Evolutionary conservation across 2,888 invertebrate species (phyloP).

Genomic region (Diabrotica balteata): DNA sequence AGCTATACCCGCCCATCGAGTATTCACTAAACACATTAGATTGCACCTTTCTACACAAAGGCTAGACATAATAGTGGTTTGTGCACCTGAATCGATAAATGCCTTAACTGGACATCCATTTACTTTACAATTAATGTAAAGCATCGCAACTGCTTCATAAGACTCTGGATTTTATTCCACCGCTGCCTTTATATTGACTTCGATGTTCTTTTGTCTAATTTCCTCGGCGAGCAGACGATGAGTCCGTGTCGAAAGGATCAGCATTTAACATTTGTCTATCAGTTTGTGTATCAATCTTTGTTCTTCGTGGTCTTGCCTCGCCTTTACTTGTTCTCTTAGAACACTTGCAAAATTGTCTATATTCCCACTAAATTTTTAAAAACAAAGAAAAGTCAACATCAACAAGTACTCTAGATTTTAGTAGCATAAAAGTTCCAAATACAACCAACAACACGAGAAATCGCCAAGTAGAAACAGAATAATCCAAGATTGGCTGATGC

Average conservation of each 20-base stretch:
- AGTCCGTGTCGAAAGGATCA: constrained; percentile 95
- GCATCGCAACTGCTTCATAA: constrained; percentile 97
- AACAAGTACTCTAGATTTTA: constrained; percentile 78
- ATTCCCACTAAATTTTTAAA: too few species aligned
- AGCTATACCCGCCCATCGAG: constrained; percentile 94
- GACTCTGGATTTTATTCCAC: constrained; percentile 99
- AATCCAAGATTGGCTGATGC: constrained; percentile 94
- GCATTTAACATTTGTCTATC: constrained; percentile 93
- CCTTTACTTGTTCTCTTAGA: constrained; percentile 81
- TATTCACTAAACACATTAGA: constrained; percentile 88
- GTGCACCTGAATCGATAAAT: constrained; percentile 96
- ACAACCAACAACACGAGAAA: constrained; percentile 40
- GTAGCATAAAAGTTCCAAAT: constrained; percentile 81
- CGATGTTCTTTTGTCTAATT: constrained; percentile 94
- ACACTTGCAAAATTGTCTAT: constrained; percentile 81
- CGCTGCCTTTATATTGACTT: constrained; percentile 98
- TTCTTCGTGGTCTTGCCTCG: constrained; percentile 81
- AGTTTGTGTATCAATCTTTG: constrained; percentile 81
- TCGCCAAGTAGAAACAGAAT: constrained; percentile 76
- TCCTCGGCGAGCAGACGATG: constrained; percentile 95
- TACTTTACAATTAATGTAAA: constrained; percentile 96
- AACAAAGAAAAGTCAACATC: too few species aligned
- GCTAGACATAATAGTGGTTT: constrained; percentile 98
- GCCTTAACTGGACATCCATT: constrained; percentile 97
- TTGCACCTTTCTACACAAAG: constrained; percentile 94